phyloP scores from a whole-genome alignment of 2,113 vertebrate genomes.

The Paratilapia polleni region DNA sequence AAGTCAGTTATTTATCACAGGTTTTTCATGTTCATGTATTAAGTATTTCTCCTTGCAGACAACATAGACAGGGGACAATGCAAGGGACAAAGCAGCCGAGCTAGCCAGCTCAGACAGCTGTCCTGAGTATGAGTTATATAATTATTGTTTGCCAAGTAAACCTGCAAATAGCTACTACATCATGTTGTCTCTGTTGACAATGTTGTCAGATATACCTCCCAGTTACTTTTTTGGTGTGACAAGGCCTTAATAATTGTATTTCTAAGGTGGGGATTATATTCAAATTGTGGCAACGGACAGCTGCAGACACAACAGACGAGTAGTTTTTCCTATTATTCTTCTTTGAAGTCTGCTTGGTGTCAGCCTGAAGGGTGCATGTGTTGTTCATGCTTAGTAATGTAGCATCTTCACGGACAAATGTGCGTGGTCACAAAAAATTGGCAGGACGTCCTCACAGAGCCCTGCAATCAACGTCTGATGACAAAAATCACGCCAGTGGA shows the following conservation, averaged over 20 bases:
- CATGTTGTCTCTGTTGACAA: not conserved
- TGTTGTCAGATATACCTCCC: too few species aligned
- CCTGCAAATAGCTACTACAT: not conserved
- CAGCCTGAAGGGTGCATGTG: too few species aligned
- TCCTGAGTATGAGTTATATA: not conserved
- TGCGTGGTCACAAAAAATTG: not conserved
- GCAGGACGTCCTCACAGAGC: too few species aligned
- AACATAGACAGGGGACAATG: not conserved
- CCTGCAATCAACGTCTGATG: not conserved
- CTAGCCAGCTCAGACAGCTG: not conserved
- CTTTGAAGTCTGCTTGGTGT: too few species aligned
- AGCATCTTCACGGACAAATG: too few species aligned
- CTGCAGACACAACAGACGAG: not conserved
- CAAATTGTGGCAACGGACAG: too few species aligned
- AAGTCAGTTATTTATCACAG: not conserved
- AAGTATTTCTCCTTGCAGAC: not conserved
- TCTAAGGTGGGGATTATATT: too few species aligned
- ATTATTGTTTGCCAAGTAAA: not conserved
- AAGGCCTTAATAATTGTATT: too few species aligned
- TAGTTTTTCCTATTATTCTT: too few species aligned
- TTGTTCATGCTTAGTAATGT: too few species aligned
- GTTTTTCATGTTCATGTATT: not conserved
- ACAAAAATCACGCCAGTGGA: not conserved
- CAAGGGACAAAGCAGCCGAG: not conserved
- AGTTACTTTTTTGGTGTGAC: too few species aligned